Percentiles rank a stretch among this genome's conserved stretches.
Evolutionary conservation across 2,797 vertebrate species (phyloP).

Genomic region (Sternotherus odoratus): DNA sequence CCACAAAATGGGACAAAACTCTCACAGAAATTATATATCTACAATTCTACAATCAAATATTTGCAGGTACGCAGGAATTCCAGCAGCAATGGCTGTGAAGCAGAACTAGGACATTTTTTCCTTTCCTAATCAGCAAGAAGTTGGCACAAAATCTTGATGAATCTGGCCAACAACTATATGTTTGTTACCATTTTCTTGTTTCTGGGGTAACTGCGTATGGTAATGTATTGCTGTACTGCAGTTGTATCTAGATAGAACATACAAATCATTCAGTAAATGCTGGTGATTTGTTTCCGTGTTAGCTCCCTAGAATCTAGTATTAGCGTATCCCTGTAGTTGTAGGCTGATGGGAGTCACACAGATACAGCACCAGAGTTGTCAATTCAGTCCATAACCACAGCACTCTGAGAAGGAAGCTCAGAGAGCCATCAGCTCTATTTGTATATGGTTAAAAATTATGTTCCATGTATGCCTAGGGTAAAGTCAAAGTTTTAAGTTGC

Average conservation of each 20-base stretch:
- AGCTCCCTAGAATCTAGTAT: background rate
- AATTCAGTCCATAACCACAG: background rate
- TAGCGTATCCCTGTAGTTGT: background rate
- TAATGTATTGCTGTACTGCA: background rate
- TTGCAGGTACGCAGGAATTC: background rate
- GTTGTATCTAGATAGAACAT: background rate
- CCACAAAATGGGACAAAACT: background rate
- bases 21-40: background rate
- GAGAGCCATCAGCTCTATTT: background rate
- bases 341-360: background rate
- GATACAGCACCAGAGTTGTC: accelerated
- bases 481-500: background rate
- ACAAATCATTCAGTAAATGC: background rate
- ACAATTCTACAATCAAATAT: background rate
- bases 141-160: background rate
- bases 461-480: background rate
- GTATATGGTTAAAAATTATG: background rate
- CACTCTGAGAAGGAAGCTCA: background rate
- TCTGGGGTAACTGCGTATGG: background rate
- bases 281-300: background rate
- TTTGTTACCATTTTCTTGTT: background rate
- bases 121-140: background rate
- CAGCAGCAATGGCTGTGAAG: background rate
- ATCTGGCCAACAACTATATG: background rate
- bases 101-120: background rate